Evolutionary conservation across 2,888 invertebrate genomes (phyloP), one percentile per base, ranked within the genome.

Genomic region (Cosmia trapezina): DNA sequence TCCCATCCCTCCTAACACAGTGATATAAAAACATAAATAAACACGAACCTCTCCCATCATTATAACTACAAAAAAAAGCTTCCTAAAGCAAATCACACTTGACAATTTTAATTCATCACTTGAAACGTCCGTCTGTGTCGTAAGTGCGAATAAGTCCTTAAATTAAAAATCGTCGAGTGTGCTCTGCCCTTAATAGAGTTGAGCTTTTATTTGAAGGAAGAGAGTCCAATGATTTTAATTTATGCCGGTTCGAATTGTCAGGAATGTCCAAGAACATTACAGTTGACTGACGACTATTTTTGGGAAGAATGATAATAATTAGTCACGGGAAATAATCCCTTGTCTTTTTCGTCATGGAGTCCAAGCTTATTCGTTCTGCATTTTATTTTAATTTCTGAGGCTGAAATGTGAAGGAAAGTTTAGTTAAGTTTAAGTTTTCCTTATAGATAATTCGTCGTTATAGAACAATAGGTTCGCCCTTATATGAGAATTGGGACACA

Each of bases 141-240:
- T 64, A 65, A 76, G 81, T 73, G 64, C 66, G 71, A 61, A 72
- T 69, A 73, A 72, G 76, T 75, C 53, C 79, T 83, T 81, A 76
- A 78, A 81, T 78, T 76, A 74, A 78, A 78, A 85, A 83, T 70
- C 60, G 76, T 80, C 70, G 69, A 82, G 83, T 74, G 65, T 68
- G 66, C 70, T 80, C 69, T 59, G 51, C 41, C 69, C 62, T 72
- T 81, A 75, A 76, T 83, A 83, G 78, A 76, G 65, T 73, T 76
- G 85, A 78, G 72, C 75, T 71, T 80, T 78, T 80, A 76, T 81
- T 75, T 65, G 54, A 73, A 71, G 64, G 59, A 80, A 80, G 74
- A 71, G 65, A 72, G 62, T 66, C 66, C 70, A 64, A 71, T 59
- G 59, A 80, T 75, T 78, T 75, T 78, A 85, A 85, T 83, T 83